Evolutionary conservation across 2,888 invertebrate species (phyloP), one percentile per base, ranked within the genome.

Genomic region (Orthosia gracilis): DNA sequence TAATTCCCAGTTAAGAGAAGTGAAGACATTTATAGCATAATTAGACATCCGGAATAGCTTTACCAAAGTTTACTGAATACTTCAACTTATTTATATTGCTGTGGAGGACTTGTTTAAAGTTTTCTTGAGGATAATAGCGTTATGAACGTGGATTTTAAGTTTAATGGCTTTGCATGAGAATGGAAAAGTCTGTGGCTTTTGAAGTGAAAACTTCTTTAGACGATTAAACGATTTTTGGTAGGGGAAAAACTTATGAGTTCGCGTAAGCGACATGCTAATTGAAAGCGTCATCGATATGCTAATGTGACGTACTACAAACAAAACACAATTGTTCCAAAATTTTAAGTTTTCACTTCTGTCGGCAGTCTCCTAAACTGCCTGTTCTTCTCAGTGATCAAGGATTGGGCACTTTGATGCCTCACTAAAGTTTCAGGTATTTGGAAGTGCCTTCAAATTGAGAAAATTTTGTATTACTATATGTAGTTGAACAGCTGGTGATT

Each of bases 21-120:
- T 63, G 68, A 66, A 50, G 58, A 72, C 78, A 82, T 82, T 78
- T 69, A 78, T 59, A 40, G 69, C 66, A 12, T 72, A 71, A 80
- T 84, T 80, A 82, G 69, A 76, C 71, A 69, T 75, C 71, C 26
- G 21, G 23, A 72, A 80, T 67, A 49, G 52, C 84, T 76, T 81
- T 65, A 65, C 4, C 58, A 63, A 83, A 80, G 55, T 83, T 80
- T 55, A 12, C 13, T 52, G 26, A 73, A 55, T 18, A 54, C 18
- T 21, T 47, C 17, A 66, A 77, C 26, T 63, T 66, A 47, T 65
- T 54, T 73, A 73, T 66, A 52, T 50, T 70, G 58, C n/a, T 58
- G 49, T 66, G 21, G 3, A 21, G 21, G 47, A 40, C n/a, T 18
- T 59, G 45, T 64, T 76, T 59, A 21, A 61, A 40, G 31, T 65